Percentiles rank a stretch among this genome's conserved stretches.
phyloP scores from a whole-genome alignment of 2,113 vertebrate genomes.

The Labeo rohita region DNA sequence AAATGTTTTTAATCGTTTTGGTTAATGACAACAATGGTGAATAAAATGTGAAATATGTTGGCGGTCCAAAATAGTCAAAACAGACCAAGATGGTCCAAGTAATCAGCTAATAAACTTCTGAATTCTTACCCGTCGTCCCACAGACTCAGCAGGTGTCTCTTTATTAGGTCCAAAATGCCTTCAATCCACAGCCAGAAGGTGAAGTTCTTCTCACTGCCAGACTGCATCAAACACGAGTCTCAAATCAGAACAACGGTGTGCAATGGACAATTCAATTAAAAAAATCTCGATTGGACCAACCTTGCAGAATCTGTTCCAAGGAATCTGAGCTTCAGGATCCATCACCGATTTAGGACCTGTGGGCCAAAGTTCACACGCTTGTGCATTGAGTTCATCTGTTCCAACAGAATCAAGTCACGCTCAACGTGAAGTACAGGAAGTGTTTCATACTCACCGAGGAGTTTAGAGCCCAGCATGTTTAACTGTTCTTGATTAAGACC shows the following conservation, averaged over 20 bases:
- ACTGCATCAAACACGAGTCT: slow-evolving; percentile 69
- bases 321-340: slow-evolving; percentile 85
- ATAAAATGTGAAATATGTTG: neutral
- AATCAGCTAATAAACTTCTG: no score
- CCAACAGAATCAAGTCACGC: neutral
- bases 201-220: slow-evolving; percentile 87
- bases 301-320: slow-evolving; percentile 97
- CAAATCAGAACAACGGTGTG: neutral
- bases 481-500: slow-evolving; percentile 85
- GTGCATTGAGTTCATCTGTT: neutral
- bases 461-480: slow-evolving; percentile 72
- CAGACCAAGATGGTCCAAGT: no score
- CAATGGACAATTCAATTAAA: no score
- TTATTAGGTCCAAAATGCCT: slow-evolving; percentile 95
- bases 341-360: slow-evolving; percentile 79
- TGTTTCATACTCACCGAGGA: slow-evolving; percentile 58
- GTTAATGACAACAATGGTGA: neutral
- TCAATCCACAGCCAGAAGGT: slow-evolving; percentile 97
- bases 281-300: slow-evolving; percentile 66
- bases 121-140: slow-evolving; percentile 97
- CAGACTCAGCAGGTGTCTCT: slow-evolving; percentile 88
- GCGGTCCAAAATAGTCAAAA: neutral
- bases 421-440: neutral
- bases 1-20: neutral
- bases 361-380: slow-evolving; percentile 32